A percentile compares a stretch with the other conserved stretches of the same genome.
Conservation (phyloP, 1,140 invertebrate genomes). For the Dinoponera quadriceps region DNA sequence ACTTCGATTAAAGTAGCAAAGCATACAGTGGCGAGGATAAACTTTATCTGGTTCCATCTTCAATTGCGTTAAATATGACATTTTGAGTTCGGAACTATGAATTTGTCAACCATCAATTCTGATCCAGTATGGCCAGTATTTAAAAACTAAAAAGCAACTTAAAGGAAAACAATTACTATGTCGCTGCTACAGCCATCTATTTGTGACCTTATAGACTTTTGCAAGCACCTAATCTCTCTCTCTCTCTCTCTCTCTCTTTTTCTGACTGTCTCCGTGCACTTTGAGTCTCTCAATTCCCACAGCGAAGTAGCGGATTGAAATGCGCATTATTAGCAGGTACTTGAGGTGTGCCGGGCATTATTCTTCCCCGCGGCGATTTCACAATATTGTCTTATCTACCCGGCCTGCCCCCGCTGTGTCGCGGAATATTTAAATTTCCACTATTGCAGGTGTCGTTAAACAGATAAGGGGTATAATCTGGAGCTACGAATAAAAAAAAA, state of each 20-base stretch:
- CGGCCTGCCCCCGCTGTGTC: conserved; percentile 10
- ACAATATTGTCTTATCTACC: conserved; percentile 38
- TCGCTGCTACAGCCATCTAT: no score
- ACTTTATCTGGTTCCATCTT: no score
- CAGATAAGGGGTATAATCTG: conserved; percentile 48
- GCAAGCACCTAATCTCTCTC: no score
- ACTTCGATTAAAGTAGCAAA: no score
- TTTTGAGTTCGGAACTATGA: no score
- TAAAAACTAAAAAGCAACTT: no score
- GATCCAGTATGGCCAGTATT: no score
- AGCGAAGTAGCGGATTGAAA: conserved; percentile 34
- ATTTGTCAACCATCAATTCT: no score
- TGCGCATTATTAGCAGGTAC: conserved; percentile 55
- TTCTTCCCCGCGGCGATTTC: conserved; percentile 31
- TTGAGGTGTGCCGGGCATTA: conserved; percentile 31
- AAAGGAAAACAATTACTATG: no score
- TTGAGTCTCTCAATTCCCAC: neutral
- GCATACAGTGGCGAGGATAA: no score
- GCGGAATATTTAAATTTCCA: conserved; percentile 48
- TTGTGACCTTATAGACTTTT: no score
- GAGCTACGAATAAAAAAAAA: neutral
- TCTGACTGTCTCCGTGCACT: neutral
- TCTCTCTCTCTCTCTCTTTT: neutral
- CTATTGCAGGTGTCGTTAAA: conserved; percentile 28
- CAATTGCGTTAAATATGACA: no score